Percentiles rank a stretch among this genome's conserved stretches.
These are phyloP conservation scores for Drosophila phalerata DNA, from an alignment of 2,888 invertebrate species.

Conservation along the genomic window DNA sequence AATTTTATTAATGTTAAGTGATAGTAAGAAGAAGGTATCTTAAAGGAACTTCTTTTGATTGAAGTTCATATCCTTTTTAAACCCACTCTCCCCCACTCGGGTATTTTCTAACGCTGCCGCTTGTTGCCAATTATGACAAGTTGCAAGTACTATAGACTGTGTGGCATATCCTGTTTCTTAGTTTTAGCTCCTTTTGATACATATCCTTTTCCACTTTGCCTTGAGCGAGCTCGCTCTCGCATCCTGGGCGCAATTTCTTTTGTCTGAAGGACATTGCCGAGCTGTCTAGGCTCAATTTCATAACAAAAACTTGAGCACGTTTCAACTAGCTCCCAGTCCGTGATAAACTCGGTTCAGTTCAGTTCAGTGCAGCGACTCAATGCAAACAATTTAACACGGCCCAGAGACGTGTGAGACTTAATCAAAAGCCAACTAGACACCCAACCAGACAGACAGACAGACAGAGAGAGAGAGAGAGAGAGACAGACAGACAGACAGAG, in stretches of 20 bases:
- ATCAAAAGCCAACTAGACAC: constrained; percentile 73
- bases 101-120: background rate
- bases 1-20: too few relatives aligned
- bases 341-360: constrained; percentile 8
- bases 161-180: constrained; percentile 69
- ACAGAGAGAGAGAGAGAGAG: constrained; percentile 2
- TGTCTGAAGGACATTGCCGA: constrained; percentile 52
- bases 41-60: constrained; percentile 3
- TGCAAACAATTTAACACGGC: constrained; percentile 80
- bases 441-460: constrained; percentile 14
- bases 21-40: background rate
- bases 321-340: constrained; percentile 32
- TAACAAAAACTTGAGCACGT: constrained; percentile 80
- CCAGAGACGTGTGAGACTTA: constrained; percentile 69
- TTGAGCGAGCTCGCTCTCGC: constrained; percentile 20
- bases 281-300: constrained; percentile 77
- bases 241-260: constrained; percentile 50
- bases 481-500: background rate
- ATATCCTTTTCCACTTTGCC: constrained; percentile 60
- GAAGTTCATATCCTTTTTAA: background rate
- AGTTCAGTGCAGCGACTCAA: constrained; percentile 60
- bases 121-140: constrained; percentile 75
- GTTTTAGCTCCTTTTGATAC: constrained; percentile 69
- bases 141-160: constrained; percentile 64
- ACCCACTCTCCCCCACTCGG: background rate